Evolutionary conservation across 2,113 vertebrate genomes (phyloP).

Genomic region (Arothron firmamentum): DNA sequence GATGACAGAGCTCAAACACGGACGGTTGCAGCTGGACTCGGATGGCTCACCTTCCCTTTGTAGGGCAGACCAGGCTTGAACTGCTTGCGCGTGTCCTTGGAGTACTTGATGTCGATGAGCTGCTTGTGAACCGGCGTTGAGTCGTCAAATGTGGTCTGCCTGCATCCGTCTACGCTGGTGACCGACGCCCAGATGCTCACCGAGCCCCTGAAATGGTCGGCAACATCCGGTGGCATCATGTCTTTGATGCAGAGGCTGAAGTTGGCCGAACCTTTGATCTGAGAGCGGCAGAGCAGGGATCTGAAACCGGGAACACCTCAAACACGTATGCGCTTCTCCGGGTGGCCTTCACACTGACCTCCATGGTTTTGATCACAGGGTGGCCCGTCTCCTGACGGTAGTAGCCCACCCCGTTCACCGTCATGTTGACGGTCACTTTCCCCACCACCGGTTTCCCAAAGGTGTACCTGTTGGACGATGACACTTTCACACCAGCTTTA

Average conservation of each 20-base stretch:
- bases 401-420: slow-evolving; percentile 89
- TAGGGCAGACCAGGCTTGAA: slow-evolving; percentile 92
- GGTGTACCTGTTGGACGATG: slow-evolving; percentile 76
- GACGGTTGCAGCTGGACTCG: background rate
- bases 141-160: slow-evolving; percentile 86
- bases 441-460: slow-evolving; percentile 90
- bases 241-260: slow-evolving; percentile 89
- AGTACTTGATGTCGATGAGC: slow-evolving; percentile 89
- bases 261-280: slow-evolving; percentile 84
- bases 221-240: slow-evolving; percentile 88
- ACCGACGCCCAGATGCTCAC: slow-evolving; percentile 89
- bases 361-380: slow-evolving; percentile 82
- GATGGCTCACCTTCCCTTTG: slow-evolving; percentile 82
- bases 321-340: background rate
- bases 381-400: slow-evolving; percentile 89
- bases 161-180: slow-evolving; percentile 80
- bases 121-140: slow-evolving; percentile 89
- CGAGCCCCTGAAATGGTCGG: slow-evolving; percentile 87
- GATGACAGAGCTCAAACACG: background rate
- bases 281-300: slow-evolving; percentile 6
- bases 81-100: slow-evolving; percentile 88
- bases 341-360: slow-evolving; percentile 71
- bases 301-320: background rate
- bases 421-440: slow-evolving; percentile 87
- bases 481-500: background rate